Conservation (phyloP, 2,797 vertebrate species). For the Lepus oiostolus region DNA sequence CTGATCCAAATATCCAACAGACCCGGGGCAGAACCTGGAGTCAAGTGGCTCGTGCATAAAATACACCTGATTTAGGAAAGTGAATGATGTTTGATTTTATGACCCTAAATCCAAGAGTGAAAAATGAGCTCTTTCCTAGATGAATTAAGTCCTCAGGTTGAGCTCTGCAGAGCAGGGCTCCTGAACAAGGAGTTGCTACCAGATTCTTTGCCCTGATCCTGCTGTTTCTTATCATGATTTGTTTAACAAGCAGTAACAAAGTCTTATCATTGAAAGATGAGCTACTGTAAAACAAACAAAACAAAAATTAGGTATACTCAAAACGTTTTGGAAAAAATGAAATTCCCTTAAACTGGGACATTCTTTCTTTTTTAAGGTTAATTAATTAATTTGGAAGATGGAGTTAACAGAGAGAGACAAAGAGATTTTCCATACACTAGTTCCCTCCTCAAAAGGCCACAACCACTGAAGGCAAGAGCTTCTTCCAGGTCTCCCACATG, state of each 20-base stretch:
- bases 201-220: not conserved
- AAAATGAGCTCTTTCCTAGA: not conserved
- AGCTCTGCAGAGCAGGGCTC: too few relatives aligned
- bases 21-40: not conserved
- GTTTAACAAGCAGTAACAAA: conserved; percentile 40
- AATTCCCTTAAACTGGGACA: not conserved
- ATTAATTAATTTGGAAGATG: too few relatives aligned
- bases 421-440: too few relatives aligned
- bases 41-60: not conserved
- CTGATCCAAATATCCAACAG: not conserved
- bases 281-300: conserved; percentile 4
- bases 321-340: not conserved
- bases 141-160: not conserved
- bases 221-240: not conserved
- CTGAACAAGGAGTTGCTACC: too few relatives aligned
- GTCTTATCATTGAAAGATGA: conserved; percentile 43
- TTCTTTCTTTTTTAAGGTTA: not conserved
- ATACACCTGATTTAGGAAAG: conserved; percentile 7
- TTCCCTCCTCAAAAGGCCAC: too few relatives aligned
- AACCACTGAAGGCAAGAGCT: too few relatives aligned
- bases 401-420: too few relatives aligned
- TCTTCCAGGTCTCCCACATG: too few relatives aligned
- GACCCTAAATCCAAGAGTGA: not conserved
- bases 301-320: not conserved
- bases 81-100: not conserved